Conservation (phyloP, 2,113 vertebrate genomes). For the Nycticorax nycticorax region DNA sequence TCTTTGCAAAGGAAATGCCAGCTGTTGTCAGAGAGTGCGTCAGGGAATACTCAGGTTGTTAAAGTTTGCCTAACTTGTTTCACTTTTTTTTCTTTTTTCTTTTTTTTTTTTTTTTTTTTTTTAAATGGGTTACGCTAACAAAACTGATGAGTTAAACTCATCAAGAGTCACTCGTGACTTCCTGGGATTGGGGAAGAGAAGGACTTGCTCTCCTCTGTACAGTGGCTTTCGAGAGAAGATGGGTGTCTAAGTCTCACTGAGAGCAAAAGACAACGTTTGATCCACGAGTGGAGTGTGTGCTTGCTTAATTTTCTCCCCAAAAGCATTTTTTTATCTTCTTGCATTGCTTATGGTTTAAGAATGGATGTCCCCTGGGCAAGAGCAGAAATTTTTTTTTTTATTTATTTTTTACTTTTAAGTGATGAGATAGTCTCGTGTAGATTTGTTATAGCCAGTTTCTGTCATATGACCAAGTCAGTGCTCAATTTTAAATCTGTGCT, state of each 20-base stretch:
- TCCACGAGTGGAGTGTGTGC: background rate
- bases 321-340: background rate
- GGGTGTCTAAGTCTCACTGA: background rate
- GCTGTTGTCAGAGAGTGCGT: rapidly evolving
- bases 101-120: background rate
- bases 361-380: background rate
- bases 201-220: background rate
- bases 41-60: background rate
- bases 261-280: background rate
- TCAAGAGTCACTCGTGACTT: background rate
- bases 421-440: background rate
- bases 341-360: background rate
- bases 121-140: background rate
- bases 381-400: background rate
- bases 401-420: background rate
- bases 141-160: background rate
- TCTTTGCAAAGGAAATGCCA: background rate
- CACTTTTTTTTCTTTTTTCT: background rate
- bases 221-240: background rate
- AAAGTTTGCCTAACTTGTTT: background rate
- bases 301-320: background rate
- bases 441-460: background rate
- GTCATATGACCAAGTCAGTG: background rate
- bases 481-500: background rate
- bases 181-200: background rate